Percentiles rank a stretch among this genome's conserved stretches.
These are phyloP conservation scores for Trisateles emortualis DNA, from an alignment of 2,888 invertebrate species.

Conservation along the genomic window DNA sequence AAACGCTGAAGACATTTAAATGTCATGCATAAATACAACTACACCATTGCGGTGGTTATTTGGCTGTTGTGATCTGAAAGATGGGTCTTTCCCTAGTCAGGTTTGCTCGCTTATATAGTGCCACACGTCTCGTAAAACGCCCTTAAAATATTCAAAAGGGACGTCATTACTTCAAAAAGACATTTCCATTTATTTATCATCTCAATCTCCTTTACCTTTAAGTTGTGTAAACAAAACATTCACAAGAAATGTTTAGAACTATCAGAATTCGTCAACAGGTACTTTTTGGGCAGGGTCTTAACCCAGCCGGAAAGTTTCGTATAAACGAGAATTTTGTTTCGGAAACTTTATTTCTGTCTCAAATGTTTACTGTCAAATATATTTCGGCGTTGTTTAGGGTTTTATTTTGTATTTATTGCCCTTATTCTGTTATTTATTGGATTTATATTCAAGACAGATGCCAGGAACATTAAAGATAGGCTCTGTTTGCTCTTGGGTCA, in stretches of 20 bases:
- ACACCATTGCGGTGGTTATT: too few relatives aligned
- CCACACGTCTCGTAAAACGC: too few relatives aligned
- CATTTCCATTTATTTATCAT: not conserved
- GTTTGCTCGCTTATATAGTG: too few relatives aligned
- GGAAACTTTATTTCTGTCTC: not conserved
- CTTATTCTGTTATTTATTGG: not conserved
- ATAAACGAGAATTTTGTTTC: conserved; percentile 9
- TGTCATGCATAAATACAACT: too few relatives aligned
- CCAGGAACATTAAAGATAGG: not conserved
- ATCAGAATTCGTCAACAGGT: conserved; percentile 13
- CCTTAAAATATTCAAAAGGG: too few relatives aligned
- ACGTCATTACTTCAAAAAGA: not conserved
- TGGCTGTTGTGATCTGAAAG: too few relatives aligned
- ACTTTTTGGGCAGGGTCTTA: conserved; percentile 1
- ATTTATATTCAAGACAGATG: not conserved
- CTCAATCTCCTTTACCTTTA: conserved; percentile 1
- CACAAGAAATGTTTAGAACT: conserved; percentile 11
- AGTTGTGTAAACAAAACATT: conserved; percentile 9
- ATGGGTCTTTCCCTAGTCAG: too few relatives aligned
- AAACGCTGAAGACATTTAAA: too few relatives aligned
- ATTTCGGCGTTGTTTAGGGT: conserved; percentile 5
- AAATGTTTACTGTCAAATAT: conserved; percentile 2
- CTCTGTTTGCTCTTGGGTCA: not conserved
- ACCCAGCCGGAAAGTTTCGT: conserved; percentile 7
- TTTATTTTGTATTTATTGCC: not conserved